A percentile compares a stretch with the other conserved stretches of the same genome.
These are phyloP conservation scores for Scaeva pyrastri DNA, from an alignment of 2,888 invertebrate genomes.

Conservation along the genomic window DNA sequence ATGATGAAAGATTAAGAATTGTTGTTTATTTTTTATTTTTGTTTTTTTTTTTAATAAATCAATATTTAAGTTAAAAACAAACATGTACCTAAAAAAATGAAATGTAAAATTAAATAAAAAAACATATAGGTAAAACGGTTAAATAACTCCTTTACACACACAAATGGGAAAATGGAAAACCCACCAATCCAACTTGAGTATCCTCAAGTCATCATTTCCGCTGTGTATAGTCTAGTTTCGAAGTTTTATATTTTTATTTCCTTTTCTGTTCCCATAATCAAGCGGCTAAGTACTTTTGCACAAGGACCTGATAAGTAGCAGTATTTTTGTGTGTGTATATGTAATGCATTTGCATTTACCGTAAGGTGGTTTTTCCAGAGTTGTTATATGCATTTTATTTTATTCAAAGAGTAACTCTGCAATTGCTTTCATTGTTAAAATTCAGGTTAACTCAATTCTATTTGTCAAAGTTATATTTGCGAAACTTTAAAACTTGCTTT, in stretches of 20 bases:
- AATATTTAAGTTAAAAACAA: background rate
- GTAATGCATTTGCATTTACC: background rate
- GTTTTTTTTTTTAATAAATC: background rate
- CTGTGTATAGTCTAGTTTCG: constrained; percentile 62
- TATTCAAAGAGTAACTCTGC: background rate
- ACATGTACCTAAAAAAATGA: background rate
- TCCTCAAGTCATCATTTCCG: constrained; percentile 69
- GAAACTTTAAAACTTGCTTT: too few relatives aligned
- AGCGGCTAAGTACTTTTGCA: constrained; percentile 58
- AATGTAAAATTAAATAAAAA: background rate
- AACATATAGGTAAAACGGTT: constrained; percentile 3
- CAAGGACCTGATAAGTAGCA: constrained; percentile 69
- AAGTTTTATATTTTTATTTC: constrained; percentile 37
- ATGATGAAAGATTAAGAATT: constrained; percentile 32
- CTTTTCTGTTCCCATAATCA: constrained; percentile 41
- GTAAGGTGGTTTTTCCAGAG: constrained; percentile 17
- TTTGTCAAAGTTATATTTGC: too few relatives aligned
- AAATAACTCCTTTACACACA: constrained; percentile 44
- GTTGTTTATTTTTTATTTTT: background rate
- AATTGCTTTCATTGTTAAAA: background rate
- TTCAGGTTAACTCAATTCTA: too few relatives aligned
- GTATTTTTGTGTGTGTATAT: constrained; percentile 15
- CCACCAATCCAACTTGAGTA: constrained; percentile 64
- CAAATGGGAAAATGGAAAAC: constrained; percentile 47
- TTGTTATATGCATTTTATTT: constrained; percentile 7